phyloP scores from a whole-genome alignment of 2,888 invertebrate genomes.

The Phytoseiulus persimilis region DNA sequence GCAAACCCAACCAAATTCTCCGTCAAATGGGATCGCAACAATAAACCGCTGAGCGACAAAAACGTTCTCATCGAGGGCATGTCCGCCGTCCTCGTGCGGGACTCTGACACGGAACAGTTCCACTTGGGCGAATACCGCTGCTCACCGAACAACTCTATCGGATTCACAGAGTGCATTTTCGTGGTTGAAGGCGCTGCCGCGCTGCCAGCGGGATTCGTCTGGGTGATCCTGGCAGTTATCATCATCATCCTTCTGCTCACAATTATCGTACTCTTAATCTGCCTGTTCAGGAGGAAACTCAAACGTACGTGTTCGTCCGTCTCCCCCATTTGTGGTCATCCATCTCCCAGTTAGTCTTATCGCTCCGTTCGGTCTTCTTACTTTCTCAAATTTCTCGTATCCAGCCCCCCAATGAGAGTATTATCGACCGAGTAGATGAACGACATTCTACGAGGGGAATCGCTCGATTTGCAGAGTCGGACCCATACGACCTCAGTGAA shows the following conservation, averaged over 20 bases:
- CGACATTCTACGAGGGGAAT: conserved; percentile 42
- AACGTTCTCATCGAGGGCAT: conserved; percentile 56
- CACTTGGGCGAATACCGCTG: conserved; percentile 69
- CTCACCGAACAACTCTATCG: conserved; percentile 72
- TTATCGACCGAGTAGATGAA: conserved; percentile 42
- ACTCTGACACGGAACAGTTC: conserved; percentile 56
- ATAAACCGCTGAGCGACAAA: conserved; percentile 60
- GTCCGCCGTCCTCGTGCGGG: conserved; percentile 60
- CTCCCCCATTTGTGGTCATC: not conserved
- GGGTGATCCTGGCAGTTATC: conserved; percentile 44
- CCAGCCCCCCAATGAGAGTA: too few relatives aligned
- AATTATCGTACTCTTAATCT: conserved; percentile 44
- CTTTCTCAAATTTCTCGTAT: too few relatives aligned
- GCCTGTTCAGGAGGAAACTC: conserved; percentile 43
- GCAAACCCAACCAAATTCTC: conserved; percentile 68
- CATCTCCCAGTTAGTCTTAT: not conserved
- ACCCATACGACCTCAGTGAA: conserved; percentile 30
- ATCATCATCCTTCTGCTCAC: conserved; percentile 43
- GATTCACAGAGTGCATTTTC: conserved; percentile 48
- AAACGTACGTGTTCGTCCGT: conserved; percentile 41
- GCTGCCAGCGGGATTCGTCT: conserved; percentile 42
- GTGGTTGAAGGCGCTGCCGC: conserved; percentile 39
- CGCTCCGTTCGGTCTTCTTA: conserved; percentile 42
- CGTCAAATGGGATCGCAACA: conserved; percentile 62
- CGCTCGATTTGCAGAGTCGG: conserved; percentile 20